These are phyloP conservation scores for Aphidoletes aphidimyza DNA, from an alignment of 2,888 invertebrate species.

Conservation along the genomic window DNA sequence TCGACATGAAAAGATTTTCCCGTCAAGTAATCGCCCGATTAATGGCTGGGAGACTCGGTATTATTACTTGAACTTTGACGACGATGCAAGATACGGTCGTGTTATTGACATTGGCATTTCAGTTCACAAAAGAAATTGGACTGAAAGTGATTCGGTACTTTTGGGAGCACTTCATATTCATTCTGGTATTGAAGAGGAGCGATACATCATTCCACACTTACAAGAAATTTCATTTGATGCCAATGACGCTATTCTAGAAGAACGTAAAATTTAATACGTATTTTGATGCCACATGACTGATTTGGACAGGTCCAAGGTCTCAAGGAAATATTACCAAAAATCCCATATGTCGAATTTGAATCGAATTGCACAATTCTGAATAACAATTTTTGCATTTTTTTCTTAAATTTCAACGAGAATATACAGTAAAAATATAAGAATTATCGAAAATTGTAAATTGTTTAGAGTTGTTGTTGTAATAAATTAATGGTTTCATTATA, in stretches of 20 bases:
- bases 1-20: slow-evolving; percentile 55
- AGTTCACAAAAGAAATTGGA: neutral
- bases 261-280: too few species aligned
- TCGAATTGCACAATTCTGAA: too few species aligned
- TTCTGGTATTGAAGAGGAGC: neutral
- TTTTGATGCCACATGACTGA: too few species aligned
- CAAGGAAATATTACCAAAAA: too few species aligned
- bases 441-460: too few species aligned
- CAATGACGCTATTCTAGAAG: neutral
- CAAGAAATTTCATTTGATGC: neutral
- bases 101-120: slow-evolving; percentile 53
- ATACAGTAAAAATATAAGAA: too few species aligned
- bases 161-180: slow-evolving; percentile 55
- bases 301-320: too few species aligned
- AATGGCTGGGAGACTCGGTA: slow-evolving; percentile 56
- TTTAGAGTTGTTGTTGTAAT: too few species aligned
- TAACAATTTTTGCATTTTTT: too few species aligned
- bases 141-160: neutral
- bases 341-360: too few species aligned
- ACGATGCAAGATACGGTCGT: neutral
- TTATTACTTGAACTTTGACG: slow-evolving; percentile 44
- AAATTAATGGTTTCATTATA: too few species aligned
- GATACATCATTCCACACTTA: neutral
- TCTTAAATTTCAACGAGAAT: too few species aligned
- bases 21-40: slow-evolving; percentile 23